Conservation (phyloP, 2,113 vertebrate genomes). For the Melanerpes aurifrons region DNA sequence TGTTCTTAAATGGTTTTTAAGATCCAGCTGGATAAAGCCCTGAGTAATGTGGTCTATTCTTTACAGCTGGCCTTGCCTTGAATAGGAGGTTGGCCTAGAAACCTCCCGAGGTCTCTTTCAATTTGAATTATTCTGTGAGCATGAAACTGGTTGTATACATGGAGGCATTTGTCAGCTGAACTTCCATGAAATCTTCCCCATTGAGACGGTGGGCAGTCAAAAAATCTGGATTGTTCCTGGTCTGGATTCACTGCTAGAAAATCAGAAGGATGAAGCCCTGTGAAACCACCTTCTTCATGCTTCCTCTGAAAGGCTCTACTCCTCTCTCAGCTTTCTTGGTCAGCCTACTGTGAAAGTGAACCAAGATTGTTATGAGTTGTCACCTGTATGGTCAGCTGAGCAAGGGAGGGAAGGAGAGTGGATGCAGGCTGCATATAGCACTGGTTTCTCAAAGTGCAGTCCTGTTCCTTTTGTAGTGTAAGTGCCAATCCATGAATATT, state of each 20-base stretch:
- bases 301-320: background rate
- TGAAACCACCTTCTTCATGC: background rate
- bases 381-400: rapidly evolving
- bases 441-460: background rate
- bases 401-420: background rate
- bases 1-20: background rate
- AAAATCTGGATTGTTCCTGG: background rate
- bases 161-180: background rate
- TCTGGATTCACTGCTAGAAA: background rate
- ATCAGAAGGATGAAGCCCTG: background rate
- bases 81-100: background rate
- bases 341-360: background rate
- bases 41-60: background rate
- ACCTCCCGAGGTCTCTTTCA: background rate
- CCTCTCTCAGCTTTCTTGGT: background rate
- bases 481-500: constrained; percentile 24
- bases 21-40: background rate
- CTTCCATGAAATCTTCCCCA: background rate
- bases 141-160: background rate
- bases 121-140: background rate
- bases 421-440: background rate
- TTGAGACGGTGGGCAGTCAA: too few relatives aligned
- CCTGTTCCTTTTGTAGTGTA: background rate
- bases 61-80: background rate
- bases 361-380: background rate